Evolutionary conservation across 2,888 invertebrate species (phyloP), one percentile per base, ranked within the genome.

Genomic region (Tachina grossa): DNA sequence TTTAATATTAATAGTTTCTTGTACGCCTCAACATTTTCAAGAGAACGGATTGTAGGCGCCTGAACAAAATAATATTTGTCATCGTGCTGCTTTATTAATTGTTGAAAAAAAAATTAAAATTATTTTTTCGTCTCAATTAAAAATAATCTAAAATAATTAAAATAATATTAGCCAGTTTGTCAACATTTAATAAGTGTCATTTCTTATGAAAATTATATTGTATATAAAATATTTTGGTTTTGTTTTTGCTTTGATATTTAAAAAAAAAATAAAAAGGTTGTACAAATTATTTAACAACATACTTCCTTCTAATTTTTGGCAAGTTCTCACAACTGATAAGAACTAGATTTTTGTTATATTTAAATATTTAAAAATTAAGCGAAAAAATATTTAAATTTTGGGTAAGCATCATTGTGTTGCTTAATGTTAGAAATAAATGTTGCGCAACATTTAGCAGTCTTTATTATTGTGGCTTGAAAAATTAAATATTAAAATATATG

Each of bases 31-130:
- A 53, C 51, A 53, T 81, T 81, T 75, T 19, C 59, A 78, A 53
- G 75, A 41, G 47, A 66, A 75, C 61, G 75, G 68, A 75, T 68
- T 45, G 81, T 81, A 75, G 81, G 81, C 81, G 81, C 81, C 75
- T 63, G 45, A 53, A 61, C 39, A 59, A 75, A 81, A 68, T 47
- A 19, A 75, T 75, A 75, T 81, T 75, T 75, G 81, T 81, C 75
- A 81, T 81, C 45, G 41, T 75, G 22, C 59, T 68, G 45, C 66
- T 68, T 81, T 49, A 68, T 75, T 75, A 81, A 81, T 53, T 81
- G 81, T 68, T 75, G 22, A 16, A 49, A 49, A 41, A 5, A 41
- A 41, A 61, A 19, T 0, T 9, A 22, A 13, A 22, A 71, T 9
- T 2, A 14, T 39, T 59, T 55, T 80, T 49, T 74, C n/a, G 43